A percentile compares a stretch with the other conserved stretches of the same genome.
Conservation (phyloP, 2,113 vertebrate species). For the Hirundichthys speculiger region DNA sequence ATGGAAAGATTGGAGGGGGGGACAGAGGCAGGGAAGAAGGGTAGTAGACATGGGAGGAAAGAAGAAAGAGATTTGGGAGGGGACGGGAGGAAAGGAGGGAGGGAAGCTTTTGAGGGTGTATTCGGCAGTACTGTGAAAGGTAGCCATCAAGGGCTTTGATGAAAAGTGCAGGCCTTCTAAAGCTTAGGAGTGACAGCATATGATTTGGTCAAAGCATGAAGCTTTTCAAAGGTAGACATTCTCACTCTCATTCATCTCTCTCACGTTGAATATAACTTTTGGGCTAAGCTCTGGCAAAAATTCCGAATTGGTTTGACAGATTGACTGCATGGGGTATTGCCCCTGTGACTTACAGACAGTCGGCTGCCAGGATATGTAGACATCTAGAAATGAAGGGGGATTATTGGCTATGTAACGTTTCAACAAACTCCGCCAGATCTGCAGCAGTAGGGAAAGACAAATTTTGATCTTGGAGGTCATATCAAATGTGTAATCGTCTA, state of each 20-base stretch:
- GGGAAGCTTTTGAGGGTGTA: conserved; percentile 77
- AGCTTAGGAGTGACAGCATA: conserved; percentile 81
- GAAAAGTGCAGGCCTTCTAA: conserved; percentile 81
- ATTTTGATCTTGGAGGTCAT: conserved; percentile 36
- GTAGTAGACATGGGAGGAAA: conserved; percentile 68
- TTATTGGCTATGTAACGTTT: conserved; percentile 47
- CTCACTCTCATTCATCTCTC: conserved; percentile 68
- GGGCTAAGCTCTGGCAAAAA: conserved; percentile 66
- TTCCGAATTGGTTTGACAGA: conserved; percentile 71
- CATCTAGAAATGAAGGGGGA: conserved; percentile 60
- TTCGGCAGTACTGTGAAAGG: conserved; percentile 78
- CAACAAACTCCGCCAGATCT: conserved; percentile 27
- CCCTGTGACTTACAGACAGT: conserved; percentile 60
- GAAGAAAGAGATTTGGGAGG: conserved; percentile 76
- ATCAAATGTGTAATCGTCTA: conserved; percentile 18
- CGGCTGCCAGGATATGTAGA: conserved; percentile 53
- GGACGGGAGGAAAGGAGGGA: conserved; percentile 65
- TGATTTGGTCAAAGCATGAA: conserved; percentile 81
- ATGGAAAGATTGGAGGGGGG: conserved; percentile 65
- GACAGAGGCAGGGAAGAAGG: conserved; percentile 32
- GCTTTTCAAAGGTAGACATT: conserved; percentile 79
- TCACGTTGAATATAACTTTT: conserved; percentile 70
- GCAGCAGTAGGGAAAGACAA: conserved; percentile 16
- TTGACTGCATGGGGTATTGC: conserved; percentile 68
- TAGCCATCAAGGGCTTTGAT: conserved; percentile 80